Evolutionary conservation across 2,888 invertebrate genomes (phyloP), one percentile per base, ranked within the genome.

Genomic region (Monopis laevigella): DNA sequence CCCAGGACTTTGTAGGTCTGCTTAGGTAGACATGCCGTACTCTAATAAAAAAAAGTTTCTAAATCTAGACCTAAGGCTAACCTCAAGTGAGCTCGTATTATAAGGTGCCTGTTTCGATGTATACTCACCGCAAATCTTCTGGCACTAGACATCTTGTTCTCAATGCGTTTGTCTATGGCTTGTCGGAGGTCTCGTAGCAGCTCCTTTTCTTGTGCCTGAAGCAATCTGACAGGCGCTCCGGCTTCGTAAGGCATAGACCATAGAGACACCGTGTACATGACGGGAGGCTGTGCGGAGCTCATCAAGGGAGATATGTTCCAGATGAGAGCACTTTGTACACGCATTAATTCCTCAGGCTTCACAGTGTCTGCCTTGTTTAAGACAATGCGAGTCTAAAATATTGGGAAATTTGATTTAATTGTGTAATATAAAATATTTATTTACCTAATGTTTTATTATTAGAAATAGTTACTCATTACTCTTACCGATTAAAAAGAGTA

Each of bases 261-360:
- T 53, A 93, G 67, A 8, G 93, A 93, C 39, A 89, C 89, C 12
- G 93, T 92, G 75, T 95, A 96, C 88, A 96, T 92, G 41, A 92
- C 84, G 14, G 96, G 96, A 3, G 96, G 96, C 65, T 96, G 95
- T 35, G 93, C 90, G 35, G 94, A 94, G 47, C 95, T 94, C 91
- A 97, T 93, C 55, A 96, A 75, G 3, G 96, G 96, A n/a, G 95
- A 95, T 55, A 97, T 92, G 67, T 95, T 96, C 97, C 96, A 97
- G 58, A 97, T 93, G 40, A 97, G 82, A 8, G 93, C 94, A 51
- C 95, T 93, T 68, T 96, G 96, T 2, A 96, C 95, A 51, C 94
- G 86, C 88, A 96, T 89, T 50, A 97, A 71, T 68, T 96, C 96
- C 63, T 95, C 95, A 0, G 95, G 92, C 59, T 92, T 91, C 30